Evolutionary conservation across 1,140 invertebrate species (phyloP).

Genomic region (Tetramorium simillimum): DNA sequence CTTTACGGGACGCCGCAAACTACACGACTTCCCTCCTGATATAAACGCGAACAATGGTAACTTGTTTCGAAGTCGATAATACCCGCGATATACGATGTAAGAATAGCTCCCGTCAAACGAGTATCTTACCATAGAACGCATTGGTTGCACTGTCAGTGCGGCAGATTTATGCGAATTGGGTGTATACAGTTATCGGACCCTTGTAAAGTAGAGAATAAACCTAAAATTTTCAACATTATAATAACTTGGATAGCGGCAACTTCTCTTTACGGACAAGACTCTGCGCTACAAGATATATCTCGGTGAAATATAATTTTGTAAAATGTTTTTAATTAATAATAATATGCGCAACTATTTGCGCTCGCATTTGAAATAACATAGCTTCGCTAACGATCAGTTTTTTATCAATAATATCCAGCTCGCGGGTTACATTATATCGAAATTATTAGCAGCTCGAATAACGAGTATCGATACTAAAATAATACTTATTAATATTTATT

Average conservation of each 20-base stretch:
- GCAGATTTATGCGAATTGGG: constrained; percentile 40
- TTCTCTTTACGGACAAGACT: background rate
- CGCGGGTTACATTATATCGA: background rate
- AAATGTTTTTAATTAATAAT: constrained; percentile 1
- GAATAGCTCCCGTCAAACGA: constrained; percentile 19
- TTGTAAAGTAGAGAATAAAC: background rate
- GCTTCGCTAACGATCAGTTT: background rate
- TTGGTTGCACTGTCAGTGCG: constrained; percentile 28
- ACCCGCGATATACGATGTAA: background rate
- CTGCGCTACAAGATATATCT: background rate
- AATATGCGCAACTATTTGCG: background rate
- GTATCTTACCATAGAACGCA: constrained; percentile 15
- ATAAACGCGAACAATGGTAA: constrained; percentile 42
- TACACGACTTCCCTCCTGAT: background rate
- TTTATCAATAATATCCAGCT: constrained; percentile 33
- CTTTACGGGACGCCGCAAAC: constrained; percentile 15
- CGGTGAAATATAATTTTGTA: background rate
- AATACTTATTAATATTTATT: constrained; percentile 29
- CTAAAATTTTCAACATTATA: background rate
- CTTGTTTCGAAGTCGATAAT: constrained; percentile 50
- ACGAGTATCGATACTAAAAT: background rate
- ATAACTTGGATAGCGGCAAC: background rate
- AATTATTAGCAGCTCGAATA: constrained; percentile 17
- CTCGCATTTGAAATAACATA: background rate
- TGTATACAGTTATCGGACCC: background rate